phyloP scores from a whole-genome alignment of 2,113 vertebrate genomes.

The Oreochromis niloticus region DNA sequence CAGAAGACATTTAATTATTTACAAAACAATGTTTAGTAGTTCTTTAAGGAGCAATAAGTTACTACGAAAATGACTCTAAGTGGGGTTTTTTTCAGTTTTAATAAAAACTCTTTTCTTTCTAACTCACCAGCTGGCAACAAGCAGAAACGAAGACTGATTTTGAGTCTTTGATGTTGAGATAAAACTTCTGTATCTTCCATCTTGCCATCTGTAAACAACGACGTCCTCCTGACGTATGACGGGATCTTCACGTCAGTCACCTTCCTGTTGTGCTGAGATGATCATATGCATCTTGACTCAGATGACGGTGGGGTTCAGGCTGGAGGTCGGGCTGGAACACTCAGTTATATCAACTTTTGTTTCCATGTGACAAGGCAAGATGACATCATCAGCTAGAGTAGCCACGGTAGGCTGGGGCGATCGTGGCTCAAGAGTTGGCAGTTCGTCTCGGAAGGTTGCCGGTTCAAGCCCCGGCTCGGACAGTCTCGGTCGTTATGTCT shows the following conservation, averaged over 20 bases:
- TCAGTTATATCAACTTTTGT: not conserved
- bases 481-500: no score
- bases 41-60: not conserved
- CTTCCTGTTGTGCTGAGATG: not conserved
- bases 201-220: not conserved
- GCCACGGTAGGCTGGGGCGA: fast-evolving
- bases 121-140: not conserved
- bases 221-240: not conserved
- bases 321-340: not conserved
- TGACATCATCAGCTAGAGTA: not conserved
- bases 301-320: not conserved
- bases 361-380: conserved; percentile 12
- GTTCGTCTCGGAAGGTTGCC: no score
- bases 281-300: not conserved
- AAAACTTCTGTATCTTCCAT: not conserved
- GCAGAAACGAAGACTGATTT: not conserved
- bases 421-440: no score
- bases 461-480: no score
- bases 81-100: not conserved
- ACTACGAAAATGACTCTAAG: not conserved
- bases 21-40: not conserved
- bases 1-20: not conserved
- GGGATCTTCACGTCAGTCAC: not conserved
- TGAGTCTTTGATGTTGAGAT: not conserved
- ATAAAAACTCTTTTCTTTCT: not conserved